Base-by-base conservation (phyloP, 2,113 vertebrate species). In the Fulmarus glacialis region DNA sequence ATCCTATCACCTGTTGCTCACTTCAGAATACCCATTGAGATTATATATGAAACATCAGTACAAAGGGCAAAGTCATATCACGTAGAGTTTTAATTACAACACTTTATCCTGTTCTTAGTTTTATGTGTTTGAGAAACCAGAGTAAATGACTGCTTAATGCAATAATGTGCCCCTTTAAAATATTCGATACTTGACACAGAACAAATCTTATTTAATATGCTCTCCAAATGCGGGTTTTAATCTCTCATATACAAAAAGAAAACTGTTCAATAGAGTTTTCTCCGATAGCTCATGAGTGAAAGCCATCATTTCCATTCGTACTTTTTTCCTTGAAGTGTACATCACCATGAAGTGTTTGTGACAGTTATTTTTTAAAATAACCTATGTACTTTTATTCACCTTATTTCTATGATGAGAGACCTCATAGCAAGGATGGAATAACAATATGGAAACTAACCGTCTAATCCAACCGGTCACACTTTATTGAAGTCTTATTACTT, bases 401-500 rank as follows among this genome's bases (percentile, higher is more conserved):
- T 97, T 97, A 89, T 89, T 86, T 68, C 82, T 97, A 52, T 34
- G 64, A 93, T 8, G 11, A 96, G 78, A 97, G 98, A 98, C 98
- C 95, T 95, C 98, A 97, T 98, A 98, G 97, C 94, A 97, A 96
- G 97, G 98, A 97, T 96, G 95, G 95, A 98, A 98, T 94, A 98
- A 98, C 97, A 90, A 93, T 96, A 98, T 98, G 98, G 98, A 98
- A 99, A 98, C 87, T 97, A 97, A 95, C 80, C 80, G 91, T 89
- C 89, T 97, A 95, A 97, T 98, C 98, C 98, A 98, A 97, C 50
- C 98, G 97, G 94, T 98, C 86, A 91, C 92, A 91, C 84, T 94
- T 97, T 96, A 97, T 82, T 97, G 90, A 95, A 96, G 88, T 93
- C 90, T 98, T 98, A 98, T 98, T 98, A 97, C 89, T 98, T 98